Percentiles rank a stretch among this genome's conserved stretches.
Conservation (phyloP, 2,797 vertebrate species). For the Falco berigora region DNA sequence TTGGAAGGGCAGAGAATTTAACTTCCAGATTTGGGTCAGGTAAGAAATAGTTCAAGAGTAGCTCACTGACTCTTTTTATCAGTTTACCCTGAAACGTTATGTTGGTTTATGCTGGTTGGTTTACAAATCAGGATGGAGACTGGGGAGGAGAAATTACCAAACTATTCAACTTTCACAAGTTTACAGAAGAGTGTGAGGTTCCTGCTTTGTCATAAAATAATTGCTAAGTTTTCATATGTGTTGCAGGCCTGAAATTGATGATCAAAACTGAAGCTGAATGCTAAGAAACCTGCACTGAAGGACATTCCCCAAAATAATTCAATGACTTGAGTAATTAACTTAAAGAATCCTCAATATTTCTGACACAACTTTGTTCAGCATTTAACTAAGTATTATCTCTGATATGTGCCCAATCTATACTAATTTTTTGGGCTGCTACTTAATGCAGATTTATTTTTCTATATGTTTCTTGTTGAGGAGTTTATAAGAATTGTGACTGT, state of each 20-base stretch:
- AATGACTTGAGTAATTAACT: not conserved
- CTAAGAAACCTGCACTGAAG: not conserved
- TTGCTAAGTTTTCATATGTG: not conserved
- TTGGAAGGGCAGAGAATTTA: not conserved
- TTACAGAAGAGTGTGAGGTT: not conserved
- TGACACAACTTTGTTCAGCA: not conserved
- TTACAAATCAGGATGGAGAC: not conserved
- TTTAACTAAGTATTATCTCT: not conserved
- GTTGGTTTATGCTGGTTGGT: not conserved
- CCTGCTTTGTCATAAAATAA: not conserved
- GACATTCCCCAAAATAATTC: not conserved
- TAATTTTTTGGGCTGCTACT: not conserved
- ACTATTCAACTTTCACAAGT: not conserved
- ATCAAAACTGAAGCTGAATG: not conserved
- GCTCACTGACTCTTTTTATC: not conserved
- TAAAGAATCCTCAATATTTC: not conserved
- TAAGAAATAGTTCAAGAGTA: not conserved
- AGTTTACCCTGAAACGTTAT: not conserved
- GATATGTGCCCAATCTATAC: accelerated
- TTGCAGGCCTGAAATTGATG: not conserved
- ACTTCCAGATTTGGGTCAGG: not conserved
- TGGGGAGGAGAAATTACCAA: not conserved
- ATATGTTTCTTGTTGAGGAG: not conserved
- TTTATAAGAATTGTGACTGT: not conserved
- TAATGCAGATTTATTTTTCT: not conserved